Conservation (phyloP, 2,113 vertebrate genomes). For the Acrocephalus kingi region DNA sequence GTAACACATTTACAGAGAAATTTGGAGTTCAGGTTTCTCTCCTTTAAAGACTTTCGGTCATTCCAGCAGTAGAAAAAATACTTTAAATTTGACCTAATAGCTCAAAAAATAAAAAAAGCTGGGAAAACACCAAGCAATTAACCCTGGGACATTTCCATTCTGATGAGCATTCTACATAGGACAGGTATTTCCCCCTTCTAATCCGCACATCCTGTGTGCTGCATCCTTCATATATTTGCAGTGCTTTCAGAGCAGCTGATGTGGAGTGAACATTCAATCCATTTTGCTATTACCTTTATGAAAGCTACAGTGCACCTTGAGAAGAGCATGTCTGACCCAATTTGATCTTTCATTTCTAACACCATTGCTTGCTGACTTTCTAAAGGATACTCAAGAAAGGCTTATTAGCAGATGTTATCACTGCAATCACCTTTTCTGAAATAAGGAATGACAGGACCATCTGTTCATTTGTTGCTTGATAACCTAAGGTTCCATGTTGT, state of each 20-base stretch:
- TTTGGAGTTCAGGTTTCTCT: neutral
- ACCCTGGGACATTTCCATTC: neutral
- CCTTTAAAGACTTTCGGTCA: neutral
- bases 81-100: neutral
- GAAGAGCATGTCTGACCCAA: conserved; percentile 62
- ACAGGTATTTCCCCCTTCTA: neutral
- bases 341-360: conserved; percentile 73
- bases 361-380: conserved; percentile 56
- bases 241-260: conserved; percentile 32
- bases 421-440: conserved; percentile 64
- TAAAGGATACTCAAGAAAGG: conserved; percentile 67
- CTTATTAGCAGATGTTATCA: conserved; percentile 72
- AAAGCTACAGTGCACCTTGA: conserved; percentile 59
- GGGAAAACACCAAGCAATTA: too few species aligned
- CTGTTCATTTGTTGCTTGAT: conserved; percentile 69
- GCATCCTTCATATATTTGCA: neutral
- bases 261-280: conserved; percentile 53
- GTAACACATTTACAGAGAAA: neutral
- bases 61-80: neutral
- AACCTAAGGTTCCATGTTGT: conserved; percentile 56
- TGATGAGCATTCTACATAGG: neutral
- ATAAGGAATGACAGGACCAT: conserved; percentile 67
- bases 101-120: neutral
- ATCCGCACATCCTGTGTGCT: neutral
- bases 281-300: conserved; percentile 67